phyloP scores from a whole-genome alignment of 2,113 vertebrate species.

The Nesogale talazaci region DNA sequence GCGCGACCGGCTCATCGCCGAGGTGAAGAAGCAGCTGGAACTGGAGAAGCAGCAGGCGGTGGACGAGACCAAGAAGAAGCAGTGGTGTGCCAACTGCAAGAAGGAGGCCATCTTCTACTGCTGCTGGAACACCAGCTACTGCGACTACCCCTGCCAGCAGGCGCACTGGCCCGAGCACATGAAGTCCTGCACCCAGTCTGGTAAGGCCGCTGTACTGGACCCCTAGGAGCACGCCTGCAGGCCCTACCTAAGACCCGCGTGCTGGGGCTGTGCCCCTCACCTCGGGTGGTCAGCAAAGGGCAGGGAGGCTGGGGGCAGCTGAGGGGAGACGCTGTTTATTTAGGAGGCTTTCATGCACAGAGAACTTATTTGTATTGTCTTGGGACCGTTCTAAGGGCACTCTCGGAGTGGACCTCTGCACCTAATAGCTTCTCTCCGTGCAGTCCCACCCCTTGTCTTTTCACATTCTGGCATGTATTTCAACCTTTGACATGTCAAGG shows the following conservation, averaged over 20 bases:
- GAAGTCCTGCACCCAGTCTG: constrained; percentile 99
- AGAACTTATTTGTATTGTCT: accelerated
- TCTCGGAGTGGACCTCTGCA: too few species aligned
- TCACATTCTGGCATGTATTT: background rate
- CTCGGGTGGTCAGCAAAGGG: too few species aligned
- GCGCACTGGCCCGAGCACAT: constrained; percentile 99
- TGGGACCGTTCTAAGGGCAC: too few species aligned
- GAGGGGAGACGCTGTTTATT: background rate
- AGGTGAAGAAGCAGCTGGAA: constrained; percentile 97
- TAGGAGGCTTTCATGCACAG: background rate
- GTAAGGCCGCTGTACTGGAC: constrained; percentile 81
- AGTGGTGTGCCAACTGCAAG: constrained; percentile 98
- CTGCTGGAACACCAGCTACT: constrained; percentile 99
- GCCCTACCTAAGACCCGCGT: accelerated
- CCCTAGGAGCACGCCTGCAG: accelerated
- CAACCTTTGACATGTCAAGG: background rate
- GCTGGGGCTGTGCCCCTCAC: accelerated
- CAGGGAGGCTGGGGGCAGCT: background rate
- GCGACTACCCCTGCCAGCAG: constrained; percentile 98
- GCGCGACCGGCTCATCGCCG: constrained; percentile 93
- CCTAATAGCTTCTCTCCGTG: background rate
- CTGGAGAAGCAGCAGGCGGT: constrained; percentile 96
- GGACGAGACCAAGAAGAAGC: constrained; percentile 99
- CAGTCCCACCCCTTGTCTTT: background rate
- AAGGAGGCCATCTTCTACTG: constrained; percentile 99